These are phyloP conservation scores for Anticlea derivata DNA, from an alignment of 2,888 invertebrate species.

Conservation along the genomic window DNA sequence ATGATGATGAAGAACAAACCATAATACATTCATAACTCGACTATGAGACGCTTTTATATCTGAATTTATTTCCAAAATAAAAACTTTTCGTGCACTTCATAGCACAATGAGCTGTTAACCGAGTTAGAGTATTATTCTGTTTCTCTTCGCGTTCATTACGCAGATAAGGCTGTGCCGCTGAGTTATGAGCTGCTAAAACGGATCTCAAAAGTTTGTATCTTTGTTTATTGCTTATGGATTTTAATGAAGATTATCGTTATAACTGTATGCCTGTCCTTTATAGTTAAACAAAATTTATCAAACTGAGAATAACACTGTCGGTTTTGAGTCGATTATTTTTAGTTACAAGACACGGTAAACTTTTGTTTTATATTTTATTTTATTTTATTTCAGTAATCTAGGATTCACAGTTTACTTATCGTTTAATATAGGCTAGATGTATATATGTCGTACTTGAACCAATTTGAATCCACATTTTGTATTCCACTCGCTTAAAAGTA, in stretches of 20 bases:
- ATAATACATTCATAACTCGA: not conserved
- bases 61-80: slow-evolving; percentile 16
- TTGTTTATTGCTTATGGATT: slow-evolving; percentile 20
- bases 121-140: slow-evolving; percentile 28
- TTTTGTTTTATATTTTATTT: no score
- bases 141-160: slow-evolving; percentile 35
- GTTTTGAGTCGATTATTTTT: no score
- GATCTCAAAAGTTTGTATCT: slow-evolving; percentile 20
- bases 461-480: no score
- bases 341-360: no score
- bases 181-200: slow-evolving; percentile 17
- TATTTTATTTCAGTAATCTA: no score
- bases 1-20: not conserved
- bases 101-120: slow-evolving; percentile 33
- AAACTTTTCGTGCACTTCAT: slow-evolving; percentile 21
- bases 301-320: no score
- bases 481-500: no score
- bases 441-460: no score
- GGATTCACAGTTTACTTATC: no score
- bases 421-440: no score
- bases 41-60: not conserved
- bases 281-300: no score
- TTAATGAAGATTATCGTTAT: not conserved
- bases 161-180: slow-evolving; percentile 33
- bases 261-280: no score